Evolutionary conservation across 1,140 invertebrate genomes (phyloP), one percentile per base, ranked within the genome.

Genomic region (Drosophila ambigua): DNA sequence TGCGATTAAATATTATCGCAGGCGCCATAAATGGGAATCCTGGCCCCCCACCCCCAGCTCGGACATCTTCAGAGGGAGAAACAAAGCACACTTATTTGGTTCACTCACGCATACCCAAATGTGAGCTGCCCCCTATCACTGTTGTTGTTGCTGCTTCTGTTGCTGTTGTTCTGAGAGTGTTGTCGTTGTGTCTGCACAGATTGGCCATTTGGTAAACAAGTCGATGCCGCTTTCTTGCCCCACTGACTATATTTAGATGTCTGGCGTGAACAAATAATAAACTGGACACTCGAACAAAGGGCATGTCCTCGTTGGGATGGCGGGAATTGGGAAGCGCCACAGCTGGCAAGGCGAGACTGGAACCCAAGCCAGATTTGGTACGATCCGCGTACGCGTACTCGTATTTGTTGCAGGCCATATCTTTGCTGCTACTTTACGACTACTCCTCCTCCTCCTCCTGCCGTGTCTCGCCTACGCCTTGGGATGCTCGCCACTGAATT

Each of bases 1-100:
- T 77, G 73, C 73, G 72, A 77, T 77, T 76, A 76, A 77, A 76
- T 77, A 76, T 68, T 77, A 76, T 76, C 35, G 51, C 44, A 76
- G 72, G 72, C 44, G 39, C 9, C 39, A 55, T 16, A 28, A 44
- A 20, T 20, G 20, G 53, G 23, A 24, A 15, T 49, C n/a, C n/a
- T n/a, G n/a, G n/a, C n/a, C n/a, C n/a, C n/a, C n/a, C n/a, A n/a
- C n/a, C 44, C 26, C 9, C 43, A 8, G 8, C 1, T 4, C 24
- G 53, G 7, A 13, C 48, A 31, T 13, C 11, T 20, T 16, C 41
- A 15, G 16, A 48, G 39, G 13, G 35, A 57, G 43, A 76, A 76
- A 55, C 51, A 68, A 68, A 76, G 72, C 73, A 77, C 68, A 77
- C 73, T 77, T 77, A 77, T 77, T 76, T 68, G 73, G 73, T 64